Percentiles rank a stretch among this genome's conserved stretches.
These are phyloP conservation scores for Alca torda DNA, from an alignment of 2,797 vertebrate genomes.

Conservation along the genomic window DNA sequence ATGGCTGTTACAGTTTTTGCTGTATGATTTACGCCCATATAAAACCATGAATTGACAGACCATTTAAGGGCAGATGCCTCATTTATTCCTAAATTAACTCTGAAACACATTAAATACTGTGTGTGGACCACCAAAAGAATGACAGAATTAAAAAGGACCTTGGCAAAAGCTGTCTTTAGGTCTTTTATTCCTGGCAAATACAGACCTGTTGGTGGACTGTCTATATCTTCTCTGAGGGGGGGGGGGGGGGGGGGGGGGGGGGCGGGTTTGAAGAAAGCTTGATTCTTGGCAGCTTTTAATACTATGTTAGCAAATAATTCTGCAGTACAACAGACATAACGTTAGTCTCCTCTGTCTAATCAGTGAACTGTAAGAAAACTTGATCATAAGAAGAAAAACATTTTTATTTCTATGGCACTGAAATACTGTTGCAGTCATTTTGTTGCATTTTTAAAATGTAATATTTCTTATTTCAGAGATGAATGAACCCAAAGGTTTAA, in stretches of 20 bases:
- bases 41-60: neutral
- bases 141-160: neutral
- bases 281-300: neutral
- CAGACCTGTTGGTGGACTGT: neutral
- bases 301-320: neutral
- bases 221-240: neutral
- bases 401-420: neutral
- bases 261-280: too few species aligned
- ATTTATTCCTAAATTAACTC: neutral
- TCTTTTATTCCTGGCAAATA: neutral
- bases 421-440: neutral
- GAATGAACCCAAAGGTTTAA: neutral
- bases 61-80: neutral
- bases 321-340: neutral
- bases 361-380: neutral
- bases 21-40: neutral
- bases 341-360: neutral
- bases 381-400: neutral
- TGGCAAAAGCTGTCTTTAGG: neutral
- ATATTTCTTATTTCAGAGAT: neutral
- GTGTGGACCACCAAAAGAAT: neutral
- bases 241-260: accelerated
- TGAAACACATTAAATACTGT: neutral
- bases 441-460: neutral
- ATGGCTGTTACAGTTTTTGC: neutral